Evolutionary conservation across 2,888 invertebrate genomes (phyloP).

Genomic region (Cetonia aurata): DNA sequence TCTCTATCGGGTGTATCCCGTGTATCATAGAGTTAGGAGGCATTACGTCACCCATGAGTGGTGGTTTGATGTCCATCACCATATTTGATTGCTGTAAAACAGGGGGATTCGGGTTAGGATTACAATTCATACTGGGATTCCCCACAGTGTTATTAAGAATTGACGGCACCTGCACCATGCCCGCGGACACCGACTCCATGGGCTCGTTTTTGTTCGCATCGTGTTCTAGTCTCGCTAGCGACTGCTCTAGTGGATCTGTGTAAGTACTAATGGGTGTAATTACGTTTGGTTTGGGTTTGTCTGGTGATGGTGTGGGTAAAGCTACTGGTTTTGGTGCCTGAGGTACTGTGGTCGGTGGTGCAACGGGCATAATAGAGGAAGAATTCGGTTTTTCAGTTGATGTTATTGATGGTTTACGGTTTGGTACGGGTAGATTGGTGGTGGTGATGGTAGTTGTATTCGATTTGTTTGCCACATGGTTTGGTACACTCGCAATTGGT

Average conservation of each 20-base stretch:
- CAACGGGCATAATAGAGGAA: constrained; percentile 50
- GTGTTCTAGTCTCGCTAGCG: constrained; percentile 78
- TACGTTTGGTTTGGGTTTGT: constrained; percentile 60
- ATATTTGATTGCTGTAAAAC: constrained; percentile 57
- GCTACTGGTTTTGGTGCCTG: constrained; percentile 62
- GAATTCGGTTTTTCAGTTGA: constrained; percentile 57
- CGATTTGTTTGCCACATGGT: constrained; percentile 61
- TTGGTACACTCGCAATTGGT: constrained; percentile 49
- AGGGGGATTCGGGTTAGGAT: constrained; percentile 53
- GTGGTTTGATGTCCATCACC: constrained; percentile 58
- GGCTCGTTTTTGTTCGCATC: constrained; percentile 70
- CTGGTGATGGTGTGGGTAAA: constrained; percentile 59
- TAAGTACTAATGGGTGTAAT: constrained; percentile 64
- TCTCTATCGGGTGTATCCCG: constrained; percentile 45
- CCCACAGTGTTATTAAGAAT: constrained; percentile 56
- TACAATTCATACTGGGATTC: constrained; percentile 54
- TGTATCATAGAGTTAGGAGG: constrained; percentile 56
- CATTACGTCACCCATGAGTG: constrained; percentile 52
- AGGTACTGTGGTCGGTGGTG: constrained; percentile 63
- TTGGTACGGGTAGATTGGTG: constrained; percentile 48
- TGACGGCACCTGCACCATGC: constrained; percentile 55
- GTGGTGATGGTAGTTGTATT: constrained; percentile 44
- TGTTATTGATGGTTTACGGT: constrained; percentile 56
- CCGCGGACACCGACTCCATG: constrained; percentile 57
- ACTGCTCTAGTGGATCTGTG: constrained; percentile 79